Conservation (phyloP, 1,140 invertebrate species). For the Magallana gigas region DNA sequence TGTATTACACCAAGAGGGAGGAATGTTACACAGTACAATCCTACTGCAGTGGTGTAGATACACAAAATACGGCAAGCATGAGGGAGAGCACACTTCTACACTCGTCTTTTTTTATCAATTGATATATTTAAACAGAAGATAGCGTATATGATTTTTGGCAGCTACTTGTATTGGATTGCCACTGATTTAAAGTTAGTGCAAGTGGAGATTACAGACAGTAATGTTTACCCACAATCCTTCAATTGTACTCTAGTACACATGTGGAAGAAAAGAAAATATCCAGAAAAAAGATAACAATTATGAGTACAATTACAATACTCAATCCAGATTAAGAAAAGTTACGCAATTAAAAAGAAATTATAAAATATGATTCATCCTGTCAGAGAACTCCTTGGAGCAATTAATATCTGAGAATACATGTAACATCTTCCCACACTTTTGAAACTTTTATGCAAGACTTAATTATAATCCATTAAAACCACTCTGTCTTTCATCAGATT, state of each 20-base stretch:
- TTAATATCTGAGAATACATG: not conserved
- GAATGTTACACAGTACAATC: no score
- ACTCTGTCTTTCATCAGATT: no score
- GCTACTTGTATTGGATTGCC: not conserved
- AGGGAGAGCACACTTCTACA: not conserved
- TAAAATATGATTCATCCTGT: not conserved
- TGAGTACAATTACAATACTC: not conserved
- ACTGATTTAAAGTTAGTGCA: not conserved
- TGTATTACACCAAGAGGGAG: no score
- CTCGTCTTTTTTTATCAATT: not conserved
- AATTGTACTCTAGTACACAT: not conserved
- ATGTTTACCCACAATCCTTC: not conserved
- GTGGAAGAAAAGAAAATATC: not conserved
- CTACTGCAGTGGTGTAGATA: no score
- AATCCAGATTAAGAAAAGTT: not conserved
- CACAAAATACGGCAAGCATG: not conserved
- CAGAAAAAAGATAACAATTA: not conserved
- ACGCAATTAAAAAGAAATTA: not conserved
- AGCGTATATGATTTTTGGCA: not conserved
- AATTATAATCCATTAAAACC: no score
- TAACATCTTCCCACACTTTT: no score
- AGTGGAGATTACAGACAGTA: not conserved
- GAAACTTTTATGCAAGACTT: no score
- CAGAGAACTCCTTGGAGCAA: not conserved
- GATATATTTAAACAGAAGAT: not conserved